Evolutionary conservation across 2,797 vertebrate species (phyloP).

Genomic region (Acomys russatus): DNA sequence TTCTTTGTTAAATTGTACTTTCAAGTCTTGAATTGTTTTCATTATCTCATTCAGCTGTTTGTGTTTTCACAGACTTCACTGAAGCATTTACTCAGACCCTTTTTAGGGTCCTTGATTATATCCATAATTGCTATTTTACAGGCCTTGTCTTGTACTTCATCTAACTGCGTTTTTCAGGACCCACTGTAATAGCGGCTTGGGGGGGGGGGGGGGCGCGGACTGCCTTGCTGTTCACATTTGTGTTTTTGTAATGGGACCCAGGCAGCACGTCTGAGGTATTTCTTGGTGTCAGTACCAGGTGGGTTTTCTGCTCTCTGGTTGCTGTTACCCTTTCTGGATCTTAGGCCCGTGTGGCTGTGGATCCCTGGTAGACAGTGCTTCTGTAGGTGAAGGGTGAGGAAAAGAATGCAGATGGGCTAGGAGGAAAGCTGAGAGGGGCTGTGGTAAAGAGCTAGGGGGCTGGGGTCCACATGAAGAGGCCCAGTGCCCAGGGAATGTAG

Average conservation of each 20-base stretch:
- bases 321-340: not conserved
- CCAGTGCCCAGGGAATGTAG: not conserved
- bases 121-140: not conserved
- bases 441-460: not conserved
- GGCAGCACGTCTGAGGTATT: not conserved
- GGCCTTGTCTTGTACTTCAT: not conserved
- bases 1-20: not conserved
- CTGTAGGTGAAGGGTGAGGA: not conserved
- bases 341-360: not conserved
- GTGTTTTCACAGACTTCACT: not conserved
- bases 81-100: not conserved
- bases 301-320: not conserved
- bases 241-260: not conserved
- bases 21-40: not conserved
- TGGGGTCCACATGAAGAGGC: not conserved
- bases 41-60: not conserved
- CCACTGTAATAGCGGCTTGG: not conserved
- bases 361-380: not conserved
- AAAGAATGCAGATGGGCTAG: not conserved
- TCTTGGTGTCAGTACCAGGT: not conserved
- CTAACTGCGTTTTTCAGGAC: not conserved
- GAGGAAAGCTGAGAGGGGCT: not conserved
- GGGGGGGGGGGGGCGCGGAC: no score
- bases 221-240: not conserved
- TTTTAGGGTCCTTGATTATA: not conserved